Conservation (phyloP, 2,888 invertebrate species). For the Galerucella pusilla region DNA sequence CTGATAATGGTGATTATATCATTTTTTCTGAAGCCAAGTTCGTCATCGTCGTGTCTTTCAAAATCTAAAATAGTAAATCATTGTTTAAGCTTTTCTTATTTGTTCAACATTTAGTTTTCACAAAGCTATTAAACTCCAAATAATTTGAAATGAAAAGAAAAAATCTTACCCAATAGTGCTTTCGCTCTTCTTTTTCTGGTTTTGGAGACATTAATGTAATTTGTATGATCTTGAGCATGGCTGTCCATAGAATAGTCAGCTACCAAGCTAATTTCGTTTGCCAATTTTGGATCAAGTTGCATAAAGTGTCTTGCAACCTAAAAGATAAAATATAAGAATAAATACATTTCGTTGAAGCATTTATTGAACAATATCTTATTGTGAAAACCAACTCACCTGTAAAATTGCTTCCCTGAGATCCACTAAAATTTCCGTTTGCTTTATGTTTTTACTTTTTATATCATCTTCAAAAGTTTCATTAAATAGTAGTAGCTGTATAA, state of each 20-base stretch:
- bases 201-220: constrained; percentile 92
- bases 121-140: too few relatives aligned
- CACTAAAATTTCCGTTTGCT: constrained; percentile 98
- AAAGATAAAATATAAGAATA: constrained; percentile 34
- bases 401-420: constrained; percentile 96
- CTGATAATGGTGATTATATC: constrained; percentile 98
- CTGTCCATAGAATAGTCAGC: constrained; percentile 97
- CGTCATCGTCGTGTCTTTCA: constrained; percentile 97
- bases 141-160: neutral
- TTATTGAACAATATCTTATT: neutral
- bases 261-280: constrained; percentile 81
- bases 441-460: constrained; percentile 94
- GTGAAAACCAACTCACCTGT: constrained; percentile 70
- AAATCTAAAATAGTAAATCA: constrained; percentile 75
- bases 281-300: constrained; percentile 88
- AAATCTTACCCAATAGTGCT: constrained; percentile 78
- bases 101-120: neutral
- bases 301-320: constrained; percentile 92
- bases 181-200: constrained; percentile 92
- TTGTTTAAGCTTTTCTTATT: neutral
- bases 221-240: constrained; percentile 92
- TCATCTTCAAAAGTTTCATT: constrained; percentile 84
- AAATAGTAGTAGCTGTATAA: constrained; percentile 88
- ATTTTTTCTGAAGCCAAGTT: constrained; percentile 97
- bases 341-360: neutral